Evolutionary conservation across 2,113 vertebrate species (phyloP), one percentile per base, ranked within the genome.

Genomic region (Tupaia chinensis): DNA sequence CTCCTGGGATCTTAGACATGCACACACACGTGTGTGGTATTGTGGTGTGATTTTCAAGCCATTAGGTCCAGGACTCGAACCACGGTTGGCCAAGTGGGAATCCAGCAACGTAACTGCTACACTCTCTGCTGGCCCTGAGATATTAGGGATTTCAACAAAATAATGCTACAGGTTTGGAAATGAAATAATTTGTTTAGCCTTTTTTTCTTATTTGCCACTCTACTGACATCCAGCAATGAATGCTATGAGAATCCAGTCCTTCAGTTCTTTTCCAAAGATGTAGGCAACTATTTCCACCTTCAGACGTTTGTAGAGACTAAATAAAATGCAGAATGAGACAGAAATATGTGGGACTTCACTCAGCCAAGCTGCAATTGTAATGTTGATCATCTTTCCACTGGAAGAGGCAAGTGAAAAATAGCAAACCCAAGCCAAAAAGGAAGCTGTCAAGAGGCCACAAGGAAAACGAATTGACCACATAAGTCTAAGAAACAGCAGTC

Each of bases 261-360:
- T 97, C 96, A 93, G 95, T 97, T 95, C 95, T 98, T 98, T 97
- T 95, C 95, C 79, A 61, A 96, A 98, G 88, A 97, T 97, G 96
- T 97, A 97, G 56, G 97, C 95, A 97, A 96, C 96, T 0, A 25
- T 93, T 97, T 98, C 95, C 95, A 97, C 65, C 7, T 0, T 89
- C 74, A 91, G 87, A 74, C 96, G 92, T 97, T 98, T 97, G 94
- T 95, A 95, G 96, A 98, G 92, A 96, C 68, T 68, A 96, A 98
- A 95, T 91, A 96, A 98, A 98, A 98, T 98, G 72, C 94, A 78
- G 66, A 69, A 8, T n/a, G 58, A 78, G 65, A 85, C 86, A 96
- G 77, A 95, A 96, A 95, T 93, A 79, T 72, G 82, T 94, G 66
- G 34, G 60, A 19, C 27, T 94, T 89, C 2, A 70, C 16, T 70